Conservation (phyloP, 2,888 invertebrate species). For the Acleris literana region DNA sequence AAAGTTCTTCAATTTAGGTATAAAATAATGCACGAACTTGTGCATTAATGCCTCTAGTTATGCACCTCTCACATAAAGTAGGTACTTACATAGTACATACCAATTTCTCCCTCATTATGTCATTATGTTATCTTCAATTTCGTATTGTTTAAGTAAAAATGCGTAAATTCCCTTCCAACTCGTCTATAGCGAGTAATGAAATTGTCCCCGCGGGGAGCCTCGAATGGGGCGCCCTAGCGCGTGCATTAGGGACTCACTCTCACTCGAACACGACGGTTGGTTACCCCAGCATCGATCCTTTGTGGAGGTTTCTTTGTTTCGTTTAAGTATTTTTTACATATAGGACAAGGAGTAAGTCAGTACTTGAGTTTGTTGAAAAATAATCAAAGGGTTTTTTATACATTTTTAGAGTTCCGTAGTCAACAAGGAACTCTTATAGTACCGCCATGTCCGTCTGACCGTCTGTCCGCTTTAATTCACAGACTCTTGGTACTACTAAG, state of each 20-base stretch:
- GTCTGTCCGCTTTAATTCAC: too few species aligned
- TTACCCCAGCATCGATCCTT: constrained; percentile 39
- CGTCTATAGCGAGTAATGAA: constrained; percentile 41
- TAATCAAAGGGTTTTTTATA: too few species aligned
- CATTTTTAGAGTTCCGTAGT: too few species aligned
- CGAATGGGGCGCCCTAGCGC: constrained; percentile 41
- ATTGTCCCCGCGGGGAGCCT: constrained; percentile 44
- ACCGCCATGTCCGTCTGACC: too few species aligned
- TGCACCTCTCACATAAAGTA: too few species aligned
- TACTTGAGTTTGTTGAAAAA: neutral
- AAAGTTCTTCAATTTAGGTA: too few species aligned
- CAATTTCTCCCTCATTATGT: neutral
- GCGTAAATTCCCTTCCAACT: constrained; percentile 17
- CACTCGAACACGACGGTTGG: constrained; percentile 42
- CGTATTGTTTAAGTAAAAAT: constrained; percentile 21
- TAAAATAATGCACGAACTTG: too few species aligned
- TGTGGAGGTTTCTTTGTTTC: constrained; percentile 16
- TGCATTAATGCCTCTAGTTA: too few species aligned
- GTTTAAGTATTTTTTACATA: constrained; percentile 1
- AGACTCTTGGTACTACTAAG: too few species aligned
- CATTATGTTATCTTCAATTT: constrained; percentile 1
- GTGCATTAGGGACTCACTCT: constrained; percentile 49
- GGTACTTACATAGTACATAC: too few species aligned
- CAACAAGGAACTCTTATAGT: too few species aligned
- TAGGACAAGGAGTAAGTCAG: too few species aligned